Evolutionary conservation across 37 sponge, comb jelly and placozoan species (phyloP).

Genomic region (Chondrosia reniformis): DNA sequence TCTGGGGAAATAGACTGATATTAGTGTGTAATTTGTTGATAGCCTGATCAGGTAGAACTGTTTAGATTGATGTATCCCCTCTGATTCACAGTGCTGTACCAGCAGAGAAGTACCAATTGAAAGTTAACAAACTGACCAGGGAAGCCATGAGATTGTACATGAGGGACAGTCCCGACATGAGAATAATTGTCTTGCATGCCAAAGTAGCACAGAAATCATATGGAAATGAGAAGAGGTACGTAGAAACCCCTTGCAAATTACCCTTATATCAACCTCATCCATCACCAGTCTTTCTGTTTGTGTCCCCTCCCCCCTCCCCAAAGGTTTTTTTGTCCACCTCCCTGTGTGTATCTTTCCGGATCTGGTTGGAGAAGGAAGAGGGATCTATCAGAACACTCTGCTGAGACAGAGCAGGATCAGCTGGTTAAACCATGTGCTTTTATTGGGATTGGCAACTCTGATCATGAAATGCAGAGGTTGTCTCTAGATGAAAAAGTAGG

Average conservation of each 20-base stretch:
- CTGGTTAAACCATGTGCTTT: constrained; percentile 59
- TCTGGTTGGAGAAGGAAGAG: constrained; percentile 73
- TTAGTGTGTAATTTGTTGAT: no score
- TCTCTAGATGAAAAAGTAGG: constrained; percentile 79
- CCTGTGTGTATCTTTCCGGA: constrained; percentile 79
- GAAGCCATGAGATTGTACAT: constrained; percentile 83
- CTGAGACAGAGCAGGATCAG: constrained; percentile 20
- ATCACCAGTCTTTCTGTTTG: no score
- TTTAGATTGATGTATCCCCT: neutral
- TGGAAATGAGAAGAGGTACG: constrained; percentile 90
- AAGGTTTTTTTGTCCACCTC: constrained; percentile 99
- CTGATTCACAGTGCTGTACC: neutral
- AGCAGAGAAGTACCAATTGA: constrained; percentile 56
- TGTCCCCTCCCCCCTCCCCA: no score
- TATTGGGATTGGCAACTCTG: constrained; percentile 77
- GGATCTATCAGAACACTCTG: constrained; percentile 38
- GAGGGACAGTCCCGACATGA: constrained; percentile 50
- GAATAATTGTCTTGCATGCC: constrained; percentile 80
- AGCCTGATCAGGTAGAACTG: no score
- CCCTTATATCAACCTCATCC: no score
- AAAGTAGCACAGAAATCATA: constrained; percentile 98
- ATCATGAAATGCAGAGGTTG: constrained; percentile 87
- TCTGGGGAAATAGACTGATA: no score
- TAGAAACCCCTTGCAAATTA: no score
- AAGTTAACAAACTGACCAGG: constrained; percentile 52